Evolutionary conservation across 2,888 invertebrate genomes (phyloP).

Genomic region (Coleophora deauratella): DNA sequence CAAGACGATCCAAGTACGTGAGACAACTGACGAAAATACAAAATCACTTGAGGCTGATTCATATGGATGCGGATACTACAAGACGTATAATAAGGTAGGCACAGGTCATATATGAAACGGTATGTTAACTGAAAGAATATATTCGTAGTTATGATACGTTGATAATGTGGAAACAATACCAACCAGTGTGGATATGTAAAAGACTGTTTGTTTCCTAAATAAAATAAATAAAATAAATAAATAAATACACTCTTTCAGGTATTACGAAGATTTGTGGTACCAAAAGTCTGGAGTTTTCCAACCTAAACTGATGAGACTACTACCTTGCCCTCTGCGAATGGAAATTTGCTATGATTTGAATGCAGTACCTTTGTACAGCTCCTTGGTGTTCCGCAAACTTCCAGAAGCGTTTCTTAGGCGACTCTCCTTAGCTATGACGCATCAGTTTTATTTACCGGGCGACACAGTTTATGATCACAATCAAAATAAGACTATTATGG

Average conservation of each 20-base stretch:
- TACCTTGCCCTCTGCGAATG: constrained; percentile 66
- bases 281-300: constrained; percentile 67
- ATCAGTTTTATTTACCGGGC: constrained; percentile 68
- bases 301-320: constrained; percentile 47
- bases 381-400: constrained; percentile 64
- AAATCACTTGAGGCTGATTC: constrained; percentile 55
- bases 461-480: constrained; percentile 66
- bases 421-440: constrained; percentile 64
- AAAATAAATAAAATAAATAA: too few species aligned
- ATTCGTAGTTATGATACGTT: too few species aligned
- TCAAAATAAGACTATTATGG: constrained; percentile 69
- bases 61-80: constrained; percentile 51
- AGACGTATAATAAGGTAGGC: constrained; percentile 54
- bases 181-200: too few species aligned
- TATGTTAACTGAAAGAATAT: too few species aligned
- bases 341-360: constrained; percentile 70
- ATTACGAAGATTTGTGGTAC: constrained; percentile 70
- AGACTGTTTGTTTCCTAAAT: too few species aligned
- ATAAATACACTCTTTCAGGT: constrained; percentile 35
- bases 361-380: constrained; percentile 64
- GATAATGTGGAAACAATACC: too few species aligned
- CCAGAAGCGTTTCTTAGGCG: constrained; percentile 69
- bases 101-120: too few species aligned
- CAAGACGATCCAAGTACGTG: constrained; percentile 58
- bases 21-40: constrained; percentile 56